phyloP scores from a whole-genome alignment of 2,888 invertebrate species.

The Taphrorychus bicolor region DNA sequence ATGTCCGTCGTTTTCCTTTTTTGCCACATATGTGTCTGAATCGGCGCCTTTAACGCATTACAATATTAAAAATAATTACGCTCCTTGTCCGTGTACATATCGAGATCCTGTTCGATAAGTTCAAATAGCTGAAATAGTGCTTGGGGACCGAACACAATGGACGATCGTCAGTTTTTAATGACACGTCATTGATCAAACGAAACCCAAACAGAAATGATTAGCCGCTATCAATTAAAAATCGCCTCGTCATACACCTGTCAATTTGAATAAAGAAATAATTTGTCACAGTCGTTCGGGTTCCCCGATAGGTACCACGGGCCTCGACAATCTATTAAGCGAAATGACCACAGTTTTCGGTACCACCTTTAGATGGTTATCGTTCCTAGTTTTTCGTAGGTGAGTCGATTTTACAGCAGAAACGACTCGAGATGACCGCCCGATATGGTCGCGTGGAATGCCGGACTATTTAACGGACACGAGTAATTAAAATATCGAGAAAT shows the following conservation, averaged over 20 bases:
- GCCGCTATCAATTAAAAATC: constrained; percentile 30
- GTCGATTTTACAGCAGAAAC: constrained; percentile 2
- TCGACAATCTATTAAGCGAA: constrained; percentile 27
- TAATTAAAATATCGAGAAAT: background rate
- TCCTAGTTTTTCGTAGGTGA: constrained; percentile 2
- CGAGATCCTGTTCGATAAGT: background rate
- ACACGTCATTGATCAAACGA: constrained; percentile 3
- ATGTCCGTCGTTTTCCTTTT: constrained; percentile 8
- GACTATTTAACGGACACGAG: background rate
- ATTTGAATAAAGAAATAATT: constrained; percentile 22
- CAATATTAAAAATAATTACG: constrained; percentile 8
- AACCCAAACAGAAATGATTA: constrained; percentile 14
- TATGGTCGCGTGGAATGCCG: background rate
- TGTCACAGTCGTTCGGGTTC: constrained; percentile 14
- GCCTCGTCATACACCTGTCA: constrained; percentile 26
- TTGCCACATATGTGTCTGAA: constrained; percentile 12
- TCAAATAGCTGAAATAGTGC: background rate
- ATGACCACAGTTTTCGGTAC: constrained; percentile 22
- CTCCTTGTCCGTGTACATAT: background rate
- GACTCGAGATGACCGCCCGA: background rate
- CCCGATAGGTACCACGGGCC: constrained; percentile 18
- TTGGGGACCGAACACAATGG: background rate
- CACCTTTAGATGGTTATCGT: constrained; percentile 16
- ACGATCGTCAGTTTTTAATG: background rate
- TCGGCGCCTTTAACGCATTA: constrained; percentile 12